phyloP scores from a whole-genome alignment of 2,888 invertebrate species.

The Sturmia bella region DNA sequence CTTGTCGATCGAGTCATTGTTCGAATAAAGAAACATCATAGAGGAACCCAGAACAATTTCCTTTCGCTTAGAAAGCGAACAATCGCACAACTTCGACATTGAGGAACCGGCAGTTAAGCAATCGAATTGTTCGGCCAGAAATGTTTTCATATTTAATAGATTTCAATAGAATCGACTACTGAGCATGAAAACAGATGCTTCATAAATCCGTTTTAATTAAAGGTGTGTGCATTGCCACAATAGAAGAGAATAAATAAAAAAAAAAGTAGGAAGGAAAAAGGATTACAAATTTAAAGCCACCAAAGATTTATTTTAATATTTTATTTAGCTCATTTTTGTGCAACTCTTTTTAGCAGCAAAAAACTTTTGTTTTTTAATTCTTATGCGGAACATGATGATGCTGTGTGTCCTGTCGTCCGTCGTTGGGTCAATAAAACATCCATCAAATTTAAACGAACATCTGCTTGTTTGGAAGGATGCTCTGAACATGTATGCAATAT shows the following conservation, averaged over 20 bases:
- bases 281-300: slow-evolving; percentile 13
- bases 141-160: background rate
- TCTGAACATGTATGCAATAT: slow-evolving; percentile 57
- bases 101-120: slow-evolving; percentile 17
- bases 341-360: background rate
- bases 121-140: slow-evolving; percentile 34
- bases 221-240: slow-evolving; percentile 18
- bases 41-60: too few relatives aligned
- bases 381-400: slow-evolving; percentile 2
- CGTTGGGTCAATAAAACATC: slow-evolving; percentile 66
- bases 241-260: background rate
- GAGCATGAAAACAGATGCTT: slow-evolving; percentile 11
- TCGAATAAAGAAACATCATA: too few relatives aligned
- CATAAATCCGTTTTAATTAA: slow-evolving; percentile 31
- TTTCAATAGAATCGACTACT: background rate
- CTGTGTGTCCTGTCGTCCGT: slow-evolving; percentile 62
- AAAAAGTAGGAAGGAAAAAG: slow-evolving; percentile 12
- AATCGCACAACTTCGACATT: slow-evolving; percentile 30
- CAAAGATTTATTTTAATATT: slow-evolving; percentile 37
- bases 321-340: slow-evolving; percentile 14
- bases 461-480: slow-evolving; percentile 57
- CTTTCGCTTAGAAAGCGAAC: too few relatives aligned
- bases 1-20: too few relatives aligned
- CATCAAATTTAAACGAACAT: slow-evolving; percentile 60
- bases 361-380: background rate